A percentile compares a stretch with the other conserved stretches of the same genome.
phyloP scores from a whole-genome alignment of 2,888 invertebrate genomes.

The Amblyjoppa fuscipennis region DNA sequence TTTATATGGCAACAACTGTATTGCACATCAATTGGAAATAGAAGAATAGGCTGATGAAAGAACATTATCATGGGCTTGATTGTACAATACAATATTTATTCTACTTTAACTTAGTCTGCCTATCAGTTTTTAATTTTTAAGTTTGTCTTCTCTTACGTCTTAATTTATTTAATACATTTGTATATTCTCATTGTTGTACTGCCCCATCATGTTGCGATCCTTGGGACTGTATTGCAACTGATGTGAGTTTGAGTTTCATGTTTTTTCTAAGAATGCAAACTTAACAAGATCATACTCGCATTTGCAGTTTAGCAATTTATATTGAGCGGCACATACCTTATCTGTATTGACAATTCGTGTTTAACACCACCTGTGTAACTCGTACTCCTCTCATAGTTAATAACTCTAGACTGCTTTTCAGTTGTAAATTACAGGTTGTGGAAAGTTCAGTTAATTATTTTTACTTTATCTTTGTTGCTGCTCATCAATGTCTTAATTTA shows the following conservation, averaged over 20 bases:
- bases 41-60: too few species aligned
- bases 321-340: background rate
- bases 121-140: background rate
- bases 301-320: background rate
- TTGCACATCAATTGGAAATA: too few species aligned
- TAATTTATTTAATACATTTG: background rate
- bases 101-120: background rate
- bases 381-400: background rate
- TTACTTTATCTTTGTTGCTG: too few species aligned
- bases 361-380: constrained; percentile 2
- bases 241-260: background rate
- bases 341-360: background rate
- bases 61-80: too few species aligned
- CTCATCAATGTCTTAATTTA: too few species aligned
- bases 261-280: background rate
- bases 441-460: background rate
- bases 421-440: background rate
- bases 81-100: background rate
- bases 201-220: background rate
- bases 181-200: background rate
- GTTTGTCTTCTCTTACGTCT: background rate
- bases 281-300: background rate
- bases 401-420: too few species aligned
- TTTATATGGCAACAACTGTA: background rate
- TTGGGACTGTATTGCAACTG: background rate